These are phyloP conservation scores for Rhamnusium bicolor DNA, from an alignment of 2,888 invertebrate species.

Conservation along the genomic window DNA sequence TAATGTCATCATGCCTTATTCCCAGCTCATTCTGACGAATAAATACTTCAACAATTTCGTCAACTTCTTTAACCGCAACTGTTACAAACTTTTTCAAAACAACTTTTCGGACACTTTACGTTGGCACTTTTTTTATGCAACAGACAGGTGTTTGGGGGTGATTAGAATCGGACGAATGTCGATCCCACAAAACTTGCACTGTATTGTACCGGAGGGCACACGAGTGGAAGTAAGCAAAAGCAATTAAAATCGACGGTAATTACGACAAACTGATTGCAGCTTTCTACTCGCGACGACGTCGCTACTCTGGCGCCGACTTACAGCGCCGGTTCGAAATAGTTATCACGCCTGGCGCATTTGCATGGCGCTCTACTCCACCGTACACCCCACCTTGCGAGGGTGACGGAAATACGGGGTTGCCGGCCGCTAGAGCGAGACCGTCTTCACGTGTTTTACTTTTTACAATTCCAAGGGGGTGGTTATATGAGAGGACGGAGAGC, in stretches of 20 bases:
- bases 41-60: neutral
- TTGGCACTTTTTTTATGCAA: conserved; percentile 5
- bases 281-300: conserved; percentile 69
- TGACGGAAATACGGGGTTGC: conserved; percentile 60
- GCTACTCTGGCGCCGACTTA: conserved; percentile 69
- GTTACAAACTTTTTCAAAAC: conserved; percentile 10
- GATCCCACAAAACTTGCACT: conserved; percentile 16
- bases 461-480: conserved; percentile 57
- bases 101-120: conserved; percentile 3
- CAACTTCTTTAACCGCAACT: conserved; percentile 12
- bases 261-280: conserved; percentile 69
- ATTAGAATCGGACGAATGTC: neutral
- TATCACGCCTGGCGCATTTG: conserved; percentile 72
- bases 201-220: conserved; percentile 38
- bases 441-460: conserved; percentile 66
- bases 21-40: neutral
- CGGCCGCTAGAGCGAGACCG: conserved; percentile 58
- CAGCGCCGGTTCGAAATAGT: conserved; percentile 70
- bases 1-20: neutral
- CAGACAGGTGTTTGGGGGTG: neutral
- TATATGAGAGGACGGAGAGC: conserved; percentile 53
- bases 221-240: conserved; percentile 63
- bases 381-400: conserved; percentile 63
- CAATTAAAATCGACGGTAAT: conserved; percentile 66
- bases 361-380: conserved; percentile 67